phyloP scores from a whole-genome alignment of 1,140 invertebrate genomes.

The silkworm (Bombyx mori) region DNA sequence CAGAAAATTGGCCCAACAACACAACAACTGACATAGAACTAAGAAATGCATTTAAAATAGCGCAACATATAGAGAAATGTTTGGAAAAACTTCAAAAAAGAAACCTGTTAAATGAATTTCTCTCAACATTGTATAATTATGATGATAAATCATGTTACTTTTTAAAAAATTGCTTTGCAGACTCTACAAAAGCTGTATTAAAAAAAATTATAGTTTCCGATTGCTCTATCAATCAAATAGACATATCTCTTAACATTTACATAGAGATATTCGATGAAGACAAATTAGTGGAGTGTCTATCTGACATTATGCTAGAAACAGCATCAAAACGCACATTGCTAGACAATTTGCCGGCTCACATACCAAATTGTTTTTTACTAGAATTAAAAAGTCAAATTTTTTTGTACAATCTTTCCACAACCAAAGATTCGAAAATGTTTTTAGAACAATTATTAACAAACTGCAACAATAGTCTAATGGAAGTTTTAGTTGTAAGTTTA shows the following conservation, averaged over 20 bases:
- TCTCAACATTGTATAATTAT: slow-evolving; percentile 26
- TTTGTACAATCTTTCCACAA: slow-evolving; percentile 34
- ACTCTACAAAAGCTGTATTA: slow-evolving; percentile 49
- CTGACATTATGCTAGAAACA: slow-evolving; percentile 56
- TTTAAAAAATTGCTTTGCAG: slow-evolving; percentile 38
- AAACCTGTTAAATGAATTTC: slow-evolving; percentile 32
- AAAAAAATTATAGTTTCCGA: slow-evolving; percentile 52
- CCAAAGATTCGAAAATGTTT: slow-evolving; percentile 19
- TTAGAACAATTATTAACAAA: slow-evolving; percentile 30
- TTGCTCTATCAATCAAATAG: slow-evolving; percentile 26
- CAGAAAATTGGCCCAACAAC: slow-evolving; percentile 55
- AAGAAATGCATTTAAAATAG: slow-evolving; percentile 58
- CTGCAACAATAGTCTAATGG: slow-evolving; percentile 26
- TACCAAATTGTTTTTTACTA: slow-evolving; percentile 31
- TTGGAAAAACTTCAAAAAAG: slow-evolving; percentile 46
- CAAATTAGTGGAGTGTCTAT: slow-evolving; percentile 53
- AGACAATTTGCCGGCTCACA: slow-evolving; percentile 28
- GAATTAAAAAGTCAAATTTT: slow-evolving; percentile 47
- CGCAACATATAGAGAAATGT: slow-evolving; percentile 41
- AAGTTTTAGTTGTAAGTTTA: slow-evolving; percentile 41
- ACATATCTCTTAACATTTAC: slow-evolving; percentile 39
- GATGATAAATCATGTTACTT: slow-evolving; percentile 20
- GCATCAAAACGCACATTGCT: slow-evolving; percentile 53
- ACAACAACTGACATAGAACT: slow-evolving; percentile 51
- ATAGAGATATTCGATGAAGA: slow-evolving; percentile 40